phyloP scores from a whole-genome alignment of 1,140 invertebrate species.

The Cepaea nemoralis region DNA sequence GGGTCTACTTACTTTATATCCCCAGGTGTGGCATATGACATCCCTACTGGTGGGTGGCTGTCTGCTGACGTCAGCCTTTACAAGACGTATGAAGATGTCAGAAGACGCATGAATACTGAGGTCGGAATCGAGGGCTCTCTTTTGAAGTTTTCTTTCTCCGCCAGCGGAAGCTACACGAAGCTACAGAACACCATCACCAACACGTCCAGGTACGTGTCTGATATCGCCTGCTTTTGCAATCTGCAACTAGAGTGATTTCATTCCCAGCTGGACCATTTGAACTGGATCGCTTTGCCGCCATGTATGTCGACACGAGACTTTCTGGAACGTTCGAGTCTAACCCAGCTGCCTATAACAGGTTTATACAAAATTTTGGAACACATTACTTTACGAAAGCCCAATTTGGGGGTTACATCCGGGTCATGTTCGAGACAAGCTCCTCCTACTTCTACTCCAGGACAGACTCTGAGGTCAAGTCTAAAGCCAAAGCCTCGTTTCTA shows the following conservation, averaged over 20 bases:
- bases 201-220: constrained; percentile 18
- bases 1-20: too few relatives aligned
- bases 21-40: constrained; percentile 1
- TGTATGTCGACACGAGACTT: not conserved
- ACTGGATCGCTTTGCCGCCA: constrained; percentile 1
- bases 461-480: constrained; percentile 23
- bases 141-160: constrained; percentile 42
- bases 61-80: not conserved
- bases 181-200: constrained; percentile 41
- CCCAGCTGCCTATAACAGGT: constrained; percentile 29
- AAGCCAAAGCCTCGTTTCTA: constrained; percentile 45
- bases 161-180: constrained; percentile 37
- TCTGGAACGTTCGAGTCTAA: constrained; percentile 13
- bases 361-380: constrained; percentile 44
- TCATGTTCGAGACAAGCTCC: constrained; percentile 27
- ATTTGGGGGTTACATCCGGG: constrained; percentile 41
- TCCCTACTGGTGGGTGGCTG: not conserved
- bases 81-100: constrained; percentile 34
- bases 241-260: not conserved
- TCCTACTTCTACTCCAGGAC: constrained; percentile 25
- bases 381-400: constrained; percentile 41
- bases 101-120: constrained; percentile 6
- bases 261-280: not conserved
- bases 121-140: constrained; percentile 14
- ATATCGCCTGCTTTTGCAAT: not conserved